Percentiles rank a stretch among this genome's conserved stretches.
phyloP scores from a whole-genome alignment of 2,888 invertebrate genomes.

The Diogma glabrata region DNA sequence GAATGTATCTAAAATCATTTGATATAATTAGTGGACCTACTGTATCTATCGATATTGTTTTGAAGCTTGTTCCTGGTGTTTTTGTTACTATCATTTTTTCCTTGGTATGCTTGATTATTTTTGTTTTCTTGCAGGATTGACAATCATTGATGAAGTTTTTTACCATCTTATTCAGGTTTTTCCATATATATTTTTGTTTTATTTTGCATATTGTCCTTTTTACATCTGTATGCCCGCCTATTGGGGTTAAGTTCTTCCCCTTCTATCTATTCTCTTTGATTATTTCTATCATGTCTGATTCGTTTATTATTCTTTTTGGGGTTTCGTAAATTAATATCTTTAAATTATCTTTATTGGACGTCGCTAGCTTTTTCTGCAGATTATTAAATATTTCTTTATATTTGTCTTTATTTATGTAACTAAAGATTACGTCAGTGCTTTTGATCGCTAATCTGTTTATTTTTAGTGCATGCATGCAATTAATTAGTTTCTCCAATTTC shows the following conservation, averaged over 20 bases:
- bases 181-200: too few relatives aligned
- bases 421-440: background rate
- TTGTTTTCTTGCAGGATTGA: background rate
- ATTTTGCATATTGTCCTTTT: too few relatives aligned
- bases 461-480: background rate
- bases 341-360: background rate
- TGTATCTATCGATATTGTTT: background rate
- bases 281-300: background rate
- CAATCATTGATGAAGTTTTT: background rate
- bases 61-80: too few relatives aligned
- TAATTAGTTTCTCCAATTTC: constrained; percentile 1
- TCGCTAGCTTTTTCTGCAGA: background rate
- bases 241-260: background rate
- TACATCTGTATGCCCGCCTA: too few relatives aligned
- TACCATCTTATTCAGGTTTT: background rate
- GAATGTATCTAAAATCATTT: background rate
- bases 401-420: background rate
- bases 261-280: background rate
- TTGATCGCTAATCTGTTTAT: background rate
- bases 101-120: background rate
- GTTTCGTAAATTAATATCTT: background rate
- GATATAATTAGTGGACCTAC: too few relatives aligned
- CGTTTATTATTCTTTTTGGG: background rate
- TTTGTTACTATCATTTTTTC: background rate
- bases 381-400: background rate